Percentiles rank a stretch among this genome's conserved stretches.
These are phyloP conservation scores for Cyprinella venusta DNA, from an alignment of 2,797 vertebrate species.

Conservation along the genomic window DNA sequence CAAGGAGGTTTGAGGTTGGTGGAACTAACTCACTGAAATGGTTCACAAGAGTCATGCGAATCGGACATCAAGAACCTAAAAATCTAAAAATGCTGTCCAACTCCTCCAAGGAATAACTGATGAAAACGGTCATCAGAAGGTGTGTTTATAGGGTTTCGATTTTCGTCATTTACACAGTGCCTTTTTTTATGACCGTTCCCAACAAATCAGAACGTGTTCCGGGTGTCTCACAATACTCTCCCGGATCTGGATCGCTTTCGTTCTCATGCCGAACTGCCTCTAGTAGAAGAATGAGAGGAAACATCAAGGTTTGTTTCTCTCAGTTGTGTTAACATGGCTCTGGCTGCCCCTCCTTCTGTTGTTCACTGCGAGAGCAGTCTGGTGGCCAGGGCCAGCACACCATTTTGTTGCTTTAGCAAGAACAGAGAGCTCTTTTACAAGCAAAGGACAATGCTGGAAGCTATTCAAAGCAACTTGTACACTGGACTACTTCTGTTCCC, in stretches of 20 bases:
- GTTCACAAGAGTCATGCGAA: not conserved
- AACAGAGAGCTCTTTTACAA: constrained; percentile 79
- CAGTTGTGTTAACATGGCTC: constrained; percentile 19
- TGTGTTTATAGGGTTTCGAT: not conserved
- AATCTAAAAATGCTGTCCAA: not conserved
- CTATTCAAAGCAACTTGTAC: constrained; percentile 74
- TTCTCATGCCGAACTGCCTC: not conserved
- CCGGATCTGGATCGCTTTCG: constrained; percentile 12
- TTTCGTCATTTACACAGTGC: not conserved
- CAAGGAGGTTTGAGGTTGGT: not conserved
- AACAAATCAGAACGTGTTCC: not conserved
- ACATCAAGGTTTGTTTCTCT: constrained; percentile 27
- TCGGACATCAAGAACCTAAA: not conserved
- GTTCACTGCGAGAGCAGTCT: constrained; percentile 27
- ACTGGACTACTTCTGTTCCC: constrained; percentile 68
- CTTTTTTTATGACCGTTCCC: not conserved
- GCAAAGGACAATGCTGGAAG: constrained; percentile 78
- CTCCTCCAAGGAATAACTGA: not conserved
- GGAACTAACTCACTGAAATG: not conserved
- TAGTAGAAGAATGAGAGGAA: constrained; percentile 40
- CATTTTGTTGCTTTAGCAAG: constrained; percentile 55
- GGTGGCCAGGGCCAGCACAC: constrained; percentile 44
- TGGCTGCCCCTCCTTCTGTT: constrained; percentile 19
- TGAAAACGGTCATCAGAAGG: not conserved
- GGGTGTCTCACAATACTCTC: not conserved